phyloP scores from a whole-genome alignment of 2,113 vertebrate genomes.

The Labeo rohita region DNA sequence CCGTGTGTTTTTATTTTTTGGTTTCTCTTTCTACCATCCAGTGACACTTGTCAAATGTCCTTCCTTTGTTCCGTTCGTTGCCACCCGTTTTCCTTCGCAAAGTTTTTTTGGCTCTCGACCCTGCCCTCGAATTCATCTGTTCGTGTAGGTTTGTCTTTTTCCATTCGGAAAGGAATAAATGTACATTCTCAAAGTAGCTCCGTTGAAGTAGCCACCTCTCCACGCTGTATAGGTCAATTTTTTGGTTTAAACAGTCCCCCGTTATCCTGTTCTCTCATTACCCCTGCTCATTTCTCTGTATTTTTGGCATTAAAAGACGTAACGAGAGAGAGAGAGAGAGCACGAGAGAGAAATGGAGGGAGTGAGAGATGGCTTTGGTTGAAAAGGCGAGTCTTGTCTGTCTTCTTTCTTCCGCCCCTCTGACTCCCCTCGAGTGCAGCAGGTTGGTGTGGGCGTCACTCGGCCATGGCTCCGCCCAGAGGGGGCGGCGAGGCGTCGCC shows the following conservation, averaged over 20 bases:
- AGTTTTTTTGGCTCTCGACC: slow-evolving; percentile 64
- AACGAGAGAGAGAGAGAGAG: slow-evolving; percentile 61
- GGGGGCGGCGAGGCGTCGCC: slow-evolving; percentile 80
- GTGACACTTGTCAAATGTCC: slow-evolving; percentile 62
- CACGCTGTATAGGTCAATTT: slow-evolving; percentile 58
- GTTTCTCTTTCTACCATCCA: slow-evolving; percentile 62
- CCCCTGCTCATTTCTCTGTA: slow-evolving; percentile 67
- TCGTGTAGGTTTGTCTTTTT: slow-evolving; percentile 38
- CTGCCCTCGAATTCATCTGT: slow-evolving; percentile 62
- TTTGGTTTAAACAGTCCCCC: slow-evolving; percentile 75
- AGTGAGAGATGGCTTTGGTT: slow-evolving; percentile 82
- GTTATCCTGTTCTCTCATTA: slow-evolving; percentile 71
- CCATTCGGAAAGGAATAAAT: slow-evolving; percentile 53
- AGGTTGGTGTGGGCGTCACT: slow-evolving; percentile 70
- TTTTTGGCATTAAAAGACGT: slow-evolving; percentile 79
- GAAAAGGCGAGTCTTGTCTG: slow-evolving; percentile 75
- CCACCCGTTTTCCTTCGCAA: slow-evolving; percentile 60
- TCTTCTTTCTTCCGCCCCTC: slow-evolving; percentile 49
- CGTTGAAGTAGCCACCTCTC: slow-evolving; percentile 63
- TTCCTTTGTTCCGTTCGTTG: slow-evolving; percentile 58
- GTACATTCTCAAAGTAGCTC: slow-evolving; percentile 56
- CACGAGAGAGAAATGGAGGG: slow-evolving; percentile 63
- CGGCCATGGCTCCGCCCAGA: slow-evolving; percentile 80
- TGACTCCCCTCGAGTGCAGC: slow-evolving; percentile 63
- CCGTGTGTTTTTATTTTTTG: slow-evolving; percentile 58